A percentile compares a stretch with the other conserved stretches of the same genome.
phyloP scores from a whole-genome alignment of 2,888 invertebrate species.

The Hypselothyrea guttata region DNA sequence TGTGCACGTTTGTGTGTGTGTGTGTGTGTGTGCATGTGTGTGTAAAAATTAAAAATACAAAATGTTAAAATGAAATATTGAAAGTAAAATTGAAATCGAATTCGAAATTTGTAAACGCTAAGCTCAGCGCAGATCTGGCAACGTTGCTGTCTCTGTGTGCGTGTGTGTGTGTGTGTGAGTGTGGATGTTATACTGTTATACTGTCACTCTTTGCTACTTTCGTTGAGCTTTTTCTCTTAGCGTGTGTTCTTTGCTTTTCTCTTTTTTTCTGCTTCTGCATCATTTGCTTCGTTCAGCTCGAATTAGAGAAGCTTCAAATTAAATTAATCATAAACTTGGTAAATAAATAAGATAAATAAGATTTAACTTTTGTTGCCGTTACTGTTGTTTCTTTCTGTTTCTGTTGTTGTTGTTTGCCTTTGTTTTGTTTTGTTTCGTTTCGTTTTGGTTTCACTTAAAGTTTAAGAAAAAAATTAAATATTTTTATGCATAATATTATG shows the following conservation, averaged over 20 bases:
- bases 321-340: slow-evolving; percentile 71
- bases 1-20: slow-evolving; percentile 10
- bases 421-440: slow-evolving; percentile 33
- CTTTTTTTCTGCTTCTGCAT: slow-evolving; percentile 23
- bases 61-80: not conserved
- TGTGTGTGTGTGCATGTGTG: slow-evolving; percentile 1
- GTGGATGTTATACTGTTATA: not conserved
- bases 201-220: slow-evolving; percentile 25
- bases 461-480: slow-evolving; percentile 53
- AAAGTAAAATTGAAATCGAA: too few species aligned
- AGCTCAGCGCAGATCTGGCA: too few species aligned
- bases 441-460: slow-evolving; percentile 33
- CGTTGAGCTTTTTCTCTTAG: not conserved
- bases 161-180: slow-evolving; percentile 8
- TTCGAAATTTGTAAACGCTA: too few species aligned
- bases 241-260: slow-evolving; percentile 38
- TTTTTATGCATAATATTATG: slow-evolving; percentile 38
- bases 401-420: slow-evolving; percentile 43
- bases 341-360: slow-evolving; percentile 67
- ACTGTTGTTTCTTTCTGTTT: slow-evolving; percentile 33
- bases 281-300: slow-evolving; percentile 32
- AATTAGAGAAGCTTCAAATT: slow-evolving; percentile 41
- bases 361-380: slow-evolving; percentile 34
- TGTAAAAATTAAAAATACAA: slow-evolving; percentile 6
- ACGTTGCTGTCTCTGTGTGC: slow-evolving; percentile 6